These are phyloP conservation scores for Hymenopus coronatus DNA, from an alignment of 2,888 invertebrate species.

Conservation along the genomic window DNA sequence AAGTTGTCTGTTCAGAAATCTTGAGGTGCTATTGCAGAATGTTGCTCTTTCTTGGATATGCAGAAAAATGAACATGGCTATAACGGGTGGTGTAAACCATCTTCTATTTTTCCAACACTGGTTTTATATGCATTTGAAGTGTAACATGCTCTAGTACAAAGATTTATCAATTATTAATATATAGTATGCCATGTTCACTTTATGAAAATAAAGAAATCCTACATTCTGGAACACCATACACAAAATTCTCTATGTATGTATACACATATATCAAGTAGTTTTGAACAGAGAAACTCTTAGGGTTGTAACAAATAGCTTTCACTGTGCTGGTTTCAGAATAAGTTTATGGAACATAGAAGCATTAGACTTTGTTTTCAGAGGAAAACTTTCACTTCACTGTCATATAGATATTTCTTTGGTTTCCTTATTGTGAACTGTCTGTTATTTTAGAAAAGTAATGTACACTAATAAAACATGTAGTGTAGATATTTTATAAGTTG, in stretches of 20 bases:
- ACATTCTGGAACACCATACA: neutral
- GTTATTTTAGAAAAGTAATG: neutral
- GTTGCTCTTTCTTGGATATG: neutral
- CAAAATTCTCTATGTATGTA: neutral
- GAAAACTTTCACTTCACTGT: neutral
- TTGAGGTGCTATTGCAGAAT: neutral
- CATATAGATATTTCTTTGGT: neutral
- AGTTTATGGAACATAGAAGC: neutral
- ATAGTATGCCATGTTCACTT: neutral
- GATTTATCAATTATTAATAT: neutral
- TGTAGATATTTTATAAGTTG: neutral
- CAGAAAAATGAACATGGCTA: neutral
- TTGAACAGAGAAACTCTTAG: neutral
- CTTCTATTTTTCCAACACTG: neutral
- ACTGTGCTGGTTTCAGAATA: neutral
- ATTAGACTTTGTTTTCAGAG: neutral
- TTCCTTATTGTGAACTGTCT: neutral
- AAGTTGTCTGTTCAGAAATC: neutral
- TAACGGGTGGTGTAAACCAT: neutral
- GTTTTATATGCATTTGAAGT: neutral
- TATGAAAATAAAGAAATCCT: neutral
- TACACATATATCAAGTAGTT: neutral
- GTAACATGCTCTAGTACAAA: neutral
- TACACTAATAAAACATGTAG: neutral
- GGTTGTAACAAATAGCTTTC: neutral